These are phyloP conservation scores for Apodemia zela DNA, from an alignment of 2,888 invertebrate genomes.

Conservation along the genomic window DNA sequence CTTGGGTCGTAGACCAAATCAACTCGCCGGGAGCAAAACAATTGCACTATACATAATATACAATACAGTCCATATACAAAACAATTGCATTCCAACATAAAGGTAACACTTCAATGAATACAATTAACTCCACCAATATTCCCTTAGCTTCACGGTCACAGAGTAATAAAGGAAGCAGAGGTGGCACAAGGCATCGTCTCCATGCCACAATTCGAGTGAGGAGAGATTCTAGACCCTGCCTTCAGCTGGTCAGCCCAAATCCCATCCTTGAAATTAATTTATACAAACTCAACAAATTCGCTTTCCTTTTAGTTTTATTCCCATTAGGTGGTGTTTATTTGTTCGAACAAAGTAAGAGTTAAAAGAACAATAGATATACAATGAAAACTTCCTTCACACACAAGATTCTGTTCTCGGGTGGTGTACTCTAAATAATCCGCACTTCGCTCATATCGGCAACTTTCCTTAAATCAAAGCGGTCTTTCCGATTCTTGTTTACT, in stretches of 20 bases:
- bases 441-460: not conserved
- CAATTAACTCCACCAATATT: slow-evolving; percentile 32
- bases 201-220: not conserved
- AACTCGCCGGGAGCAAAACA: slow-evolving; percentile 43
- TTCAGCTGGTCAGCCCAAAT: not conserved
- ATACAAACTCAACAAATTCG: not conserved
- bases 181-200: slow-evolving; percentile 4
- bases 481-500: not conserved
- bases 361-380: not conserved
- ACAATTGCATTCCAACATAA: slow-evolving; percentile 48
- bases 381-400: not conserved
- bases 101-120: slow-evolving; percentile 55
- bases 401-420: not conserved
- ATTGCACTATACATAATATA: slow-evolving; percentile 39
- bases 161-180: slow-evolving; percentile 10
- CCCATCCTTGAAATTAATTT: slow-evolving; percentile 6
- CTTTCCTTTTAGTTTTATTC: not conserved
- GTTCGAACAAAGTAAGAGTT: not conserved
- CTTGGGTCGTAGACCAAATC: slow-evolving; percentile 28
- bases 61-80: slow-evolving; percentile 30
- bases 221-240: slow-evolving; percentile 6
- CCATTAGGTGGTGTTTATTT: not conserved
- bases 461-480: too few species aligned
- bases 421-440: not conserved
- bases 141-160: slow-evolving; percentile 54